These are phyloP conservation scores for Scomber colias DNA, from an alignment of 2,113 vertebrate species.

Conservation along the genomic window DNA sequence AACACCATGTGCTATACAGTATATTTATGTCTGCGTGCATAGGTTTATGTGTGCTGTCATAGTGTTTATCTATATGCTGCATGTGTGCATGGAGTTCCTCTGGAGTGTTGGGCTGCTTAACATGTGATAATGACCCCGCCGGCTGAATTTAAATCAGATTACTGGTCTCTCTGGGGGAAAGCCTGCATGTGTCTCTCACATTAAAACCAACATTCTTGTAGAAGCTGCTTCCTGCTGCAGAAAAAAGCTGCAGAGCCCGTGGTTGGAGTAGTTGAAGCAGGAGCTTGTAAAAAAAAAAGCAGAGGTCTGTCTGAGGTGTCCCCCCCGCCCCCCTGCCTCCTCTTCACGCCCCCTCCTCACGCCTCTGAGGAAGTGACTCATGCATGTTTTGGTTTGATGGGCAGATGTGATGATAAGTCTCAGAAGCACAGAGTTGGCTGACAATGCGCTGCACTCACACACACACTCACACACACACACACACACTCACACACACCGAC, in stretches of 20 bases:
- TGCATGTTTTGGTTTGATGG: slow-evolving; percentile 40
- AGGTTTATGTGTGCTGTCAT: neutral
- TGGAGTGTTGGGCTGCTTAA: slow-evolving; percentile 49
- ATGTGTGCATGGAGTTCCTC: slow-evolving; percentile 37
- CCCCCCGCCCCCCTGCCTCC: neutral
- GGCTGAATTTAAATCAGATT: slow-evolving; percentile 77
- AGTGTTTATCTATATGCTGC: slow-evolving; percentile 25
- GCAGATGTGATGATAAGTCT: slow-evolving; percentile 36
- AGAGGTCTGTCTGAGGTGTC: slow-evolving; percentile 18
- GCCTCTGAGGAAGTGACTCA: slow-evolving; percentile 30
- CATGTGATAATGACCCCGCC: slow-evolving; percentile 62
- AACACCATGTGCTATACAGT: neutral
- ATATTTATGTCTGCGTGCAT: neutral
- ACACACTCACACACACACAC: neutral
- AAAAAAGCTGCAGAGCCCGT: neutral
- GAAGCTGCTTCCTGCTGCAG: slow-evolving; percentile 38
- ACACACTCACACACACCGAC: neutral
- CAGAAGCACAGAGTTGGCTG: slow-evolving; percentile 3
- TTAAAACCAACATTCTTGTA: slow-evolving; percentile 37
- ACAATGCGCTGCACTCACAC: neutral
- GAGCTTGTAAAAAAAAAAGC: neutral
- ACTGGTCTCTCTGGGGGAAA: slow-evolving; percentile 56
- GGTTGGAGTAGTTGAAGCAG: neutral
- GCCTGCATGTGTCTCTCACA: slow-evolving; percentile 56
- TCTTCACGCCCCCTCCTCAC: no score